Evolutionary conservation across 2,113 vertebrate genomes (phyloP).

Genomic region (Macrotis lagotis): DNA sequence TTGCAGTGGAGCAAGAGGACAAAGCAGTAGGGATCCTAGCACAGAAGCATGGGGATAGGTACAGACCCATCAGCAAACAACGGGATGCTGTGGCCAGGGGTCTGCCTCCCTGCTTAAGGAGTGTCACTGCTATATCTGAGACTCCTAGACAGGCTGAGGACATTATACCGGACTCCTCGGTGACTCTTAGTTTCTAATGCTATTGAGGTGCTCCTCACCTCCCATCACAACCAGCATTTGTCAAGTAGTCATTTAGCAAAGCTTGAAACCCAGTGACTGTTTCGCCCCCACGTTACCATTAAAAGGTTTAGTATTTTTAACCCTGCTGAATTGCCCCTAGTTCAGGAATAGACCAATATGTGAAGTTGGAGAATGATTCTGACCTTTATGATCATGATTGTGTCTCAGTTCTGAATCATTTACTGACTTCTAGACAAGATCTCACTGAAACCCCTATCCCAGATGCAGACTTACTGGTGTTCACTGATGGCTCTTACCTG

Average conservation of each 20-base stretch:
- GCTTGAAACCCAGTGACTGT: not conserved
- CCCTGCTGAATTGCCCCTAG: not conserved
- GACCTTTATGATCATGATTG: too few relatives aligned
- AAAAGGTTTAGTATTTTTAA: not conserved
- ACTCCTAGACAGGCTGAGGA: too few relatives aligned
- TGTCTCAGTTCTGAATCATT: not conserved
- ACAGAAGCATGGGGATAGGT: not conserved
- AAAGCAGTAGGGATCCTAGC: not conserved
- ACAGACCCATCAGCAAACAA: not conserved
- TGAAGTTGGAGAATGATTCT: too few relatives aligned
- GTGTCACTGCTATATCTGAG: not conserved
- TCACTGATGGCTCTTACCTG: not conserved
- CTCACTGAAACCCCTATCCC: not conserved
- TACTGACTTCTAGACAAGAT: not conserved
- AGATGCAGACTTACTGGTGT: not conserved
- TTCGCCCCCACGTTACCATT: not conserved
- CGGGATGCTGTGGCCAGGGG: not conserved
- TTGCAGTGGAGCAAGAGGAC: not conserved
- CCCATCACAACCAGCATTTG: not conserved
- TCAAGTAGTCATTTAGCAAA: not conserved
- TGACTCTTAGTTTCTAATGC: not conserved
- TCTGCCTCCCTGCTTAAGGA: not conserved
- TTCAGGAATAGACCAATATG: too few relatives aligned
- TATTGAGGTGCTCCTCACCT: not conserved
- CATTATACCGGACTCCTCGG: too few relatives aligned